These are phyloP conservation scores for Heliornis fulica DNA, from an alignment of 2,113 vertebrate species.

Conservation along the genomic window DNA sequence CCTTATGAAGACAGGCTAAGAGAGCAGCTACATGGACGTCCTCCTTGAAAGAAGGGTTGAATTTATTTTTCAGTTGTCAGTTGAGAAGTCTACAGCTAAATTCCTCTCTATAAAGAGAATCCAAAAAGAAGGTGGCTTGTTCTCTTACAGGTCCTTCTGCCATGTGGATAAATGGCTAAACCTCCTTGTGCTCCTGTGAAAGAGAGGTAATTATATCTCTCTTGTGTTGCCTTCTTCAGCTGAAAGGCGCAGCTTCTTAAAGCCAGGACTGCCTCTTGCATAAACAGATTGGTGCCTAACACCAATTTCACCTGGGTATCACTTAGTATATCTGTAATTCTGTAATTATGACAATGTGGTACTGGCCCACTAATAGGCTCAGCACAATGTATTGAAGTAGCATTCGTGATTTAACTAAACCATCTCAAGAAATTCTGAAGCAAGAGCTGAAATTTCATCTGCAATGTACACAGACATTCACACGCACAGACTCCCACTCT, in stretches of 20 bases:
- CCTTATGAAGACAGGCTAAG: too few species aligned
- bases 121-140: not conserved
- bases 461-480: not conserved
- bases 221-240: not conserved
- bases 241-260: not conserved
- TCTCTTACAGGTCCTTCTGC: not conserved
- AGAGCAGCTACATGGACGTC: not conserved
- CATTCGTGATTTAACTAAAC: not conserved
- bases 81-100: not conserved
- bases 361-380: not conserved
- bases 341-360: not conserved
- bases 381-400: not conserved
- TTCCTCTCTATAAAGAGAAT: not conserved
- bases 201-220: not conserved
- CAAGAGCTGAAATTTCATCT: not conserved
- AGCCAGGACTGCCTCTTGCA: not conserved
- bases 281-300: not conserved
- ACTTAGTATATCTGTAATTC: not conserved
- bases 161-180: not conserved
- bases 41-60: not conserved
- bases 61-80: fast-evolving
- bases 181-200: not conserved
- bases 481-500: not conserved
- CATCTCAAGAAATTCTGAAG: not conserved
- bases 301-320: not conserved